These are phyloP conservation scores for Dasypus novemcinctus DNA, from an alignment of 2,113 vertebrate genomes.

Conservation along the genomic window DNA sequence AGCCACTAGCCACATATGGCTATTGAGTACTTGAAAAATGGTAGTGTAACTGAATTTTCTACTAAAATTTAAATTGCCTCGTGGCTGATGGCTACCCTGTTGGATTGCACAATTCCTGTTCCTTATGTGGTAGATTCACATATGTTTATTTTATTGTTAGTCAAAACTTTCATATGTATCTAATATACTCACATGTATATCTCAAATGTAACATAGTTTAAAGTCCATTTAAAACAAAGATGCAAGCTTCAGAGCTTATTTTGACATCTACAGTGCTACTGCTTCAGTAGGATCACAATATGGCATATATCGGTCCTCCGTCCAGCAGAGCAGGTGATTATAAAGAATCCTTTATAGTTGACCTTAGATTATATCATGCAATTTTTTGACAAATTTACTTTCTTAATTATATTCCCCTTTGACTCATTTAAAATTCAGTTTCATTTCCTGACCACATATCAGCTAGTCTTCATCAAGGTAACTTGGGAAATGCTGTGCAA, in stretches of 20 bases:
- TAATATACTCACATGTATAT: not conserved
- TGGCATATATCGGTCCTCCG: not conserved
- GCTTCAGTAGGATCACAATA: not conserved
- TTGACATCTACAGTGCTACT: not conserved
- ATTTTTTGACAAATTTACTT: conserved; percentile 10
- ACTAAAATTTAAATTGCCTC: not conserved
- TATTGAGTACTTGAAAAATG: not conserved
- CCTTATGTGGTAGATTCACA: not conserved
- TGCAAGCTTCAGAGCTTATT: not conserved
- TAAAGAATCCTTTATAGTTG: not conserved
- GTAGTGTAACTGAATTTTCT: not conserved
- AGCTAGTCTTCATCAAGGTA: conserved; percentile 9
- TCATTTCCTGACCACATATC: conserved; percentile 24
- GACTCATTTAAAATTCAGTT: conserved; percentile 29
- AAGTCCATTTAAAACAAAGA: conserved; percentile 8
- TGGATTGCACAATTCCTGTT: not conserved
- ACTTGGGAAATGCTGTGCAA: not conserved
- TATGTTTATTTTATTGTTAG: conserved; percentile 23
- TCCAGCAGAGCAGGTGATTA: not conserved
- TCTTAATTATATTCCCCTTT: conserved; percentile 37
- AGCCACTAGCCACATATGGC: not conserved
- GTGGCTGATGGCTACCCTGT: not conserved
- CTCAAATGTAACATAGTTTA: not conserved
- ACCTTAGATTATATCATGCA: not conserved
- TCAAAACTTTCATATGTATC: not conserved